phyloP scores from a whole-genome alignment of 2,888 invertebrate species.

The Caenorhabditis zanzibari region DNA sequence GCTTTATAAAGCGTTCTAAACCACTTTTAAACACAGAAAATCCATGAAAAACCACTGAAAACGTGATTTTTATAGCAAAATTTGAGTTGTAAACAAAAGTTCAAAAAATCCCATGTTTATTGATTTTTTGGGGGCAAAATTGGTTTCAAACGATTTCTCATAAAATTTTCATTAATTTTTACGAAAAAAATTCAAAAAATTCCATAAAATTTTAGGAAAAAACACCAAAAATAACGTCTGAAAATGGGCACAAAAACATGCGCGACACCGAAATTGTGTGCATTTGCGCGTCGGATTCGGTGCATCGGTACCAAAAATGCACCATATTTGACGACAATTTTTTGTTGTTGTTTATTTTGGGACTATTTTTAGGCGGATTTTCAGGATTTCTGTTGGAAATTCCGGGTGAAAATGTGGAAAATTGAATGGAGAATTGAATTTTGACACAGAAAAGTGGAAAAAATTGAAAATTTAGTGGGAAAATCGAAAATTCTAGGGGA shows the following conservation, averaged over 20 bases:
- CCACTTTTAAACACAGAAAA: background rate
- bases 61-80: conserved; percentile 21
- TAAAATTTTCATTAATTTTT: background rate
- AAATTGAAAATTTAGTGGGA: background rate
- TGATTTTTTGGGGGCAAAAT: background rate
- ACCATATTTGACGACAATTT: conserved; percentile 20
- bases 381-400: background rate
- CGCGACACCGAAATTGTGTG: conserved; percentile 45
- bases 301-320: conserved; percentile 31
- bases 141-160: background rate
- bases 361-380: conserved; percentile 1
- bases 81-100: conserved; percentile 26
- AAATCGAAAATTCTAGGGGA: background rate
- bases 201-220: background rate
- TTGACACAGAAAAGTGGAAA: background rate
- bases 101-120: conserved; percentile 24
- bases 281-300: conserved; percentile 18
- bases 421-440: background rate
- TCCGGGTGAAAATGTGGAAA: background rate
- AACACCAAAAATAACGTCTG: conserved; percentile 1
- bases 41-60: background rate
- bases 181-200: background rate
- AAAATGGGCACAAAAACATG: conserved; percentile 57
- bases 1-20: background rate
- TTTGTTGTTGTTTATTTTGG: background rate